These are phyloP conservation scores for Melanaphis sacchari DNA, from an alignment of 1,140 invertebrate species.

Conservation along the genomic window DNA sequence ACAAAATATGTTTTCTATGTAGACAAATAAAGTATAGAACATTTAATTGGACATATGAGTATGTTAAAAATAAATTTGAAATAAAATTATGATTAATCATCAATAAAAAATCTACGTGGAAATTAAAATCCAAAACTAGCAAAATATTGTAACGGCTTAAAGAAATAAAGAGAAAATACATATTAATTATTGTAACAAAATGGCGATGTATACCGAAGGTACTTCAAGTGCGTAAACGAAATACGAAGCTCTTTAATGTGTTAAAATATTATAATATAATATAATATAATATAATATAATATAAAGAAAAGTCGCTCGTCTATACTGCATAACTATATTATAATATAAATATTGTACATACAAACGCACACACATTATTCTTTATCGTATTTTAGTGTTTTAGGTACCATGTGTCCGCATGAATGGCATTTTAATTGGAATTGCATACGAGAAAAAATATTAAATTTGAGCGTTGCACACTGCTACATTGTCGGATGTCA, in stretches of 20 bases:
- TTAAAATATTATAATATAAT: background rate
- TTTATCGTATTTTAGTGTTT: background rate
- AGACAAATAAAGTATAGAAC: no score
- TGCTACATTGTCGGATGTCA: background rate
- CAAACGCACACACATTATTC: background rate
- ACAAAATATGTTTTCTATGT: no score
- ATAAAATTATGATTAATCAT: background rate
- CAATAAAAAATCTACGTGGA: background rate
- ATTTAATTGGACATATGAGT: no score
- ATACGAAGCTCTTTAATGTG: background rate
- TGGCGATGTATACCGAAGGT: background rate
- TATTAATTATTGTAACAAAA: background rate
- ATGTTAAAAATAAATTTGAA: no score
- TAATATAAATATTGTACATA: background rate
- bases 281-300: background rate
- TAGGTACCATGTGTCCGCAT: background rate
- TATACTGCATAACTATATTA: background rate
- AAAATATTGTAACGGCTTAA: background rate
- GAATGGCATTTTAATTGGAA: constrained; percentile 13
- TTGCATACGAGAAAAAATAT: background rate
- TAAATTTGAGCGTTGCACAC: background rate
- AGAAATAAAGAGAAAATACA: background rate
- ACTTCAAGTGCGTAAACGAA: background rate
- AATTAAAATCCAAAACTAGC: background rate
- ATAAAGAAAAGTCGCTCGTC: background rate